Conservation (phyloP, 2,113 vertebrate genomes). For the Cairina moschata region DNA sequence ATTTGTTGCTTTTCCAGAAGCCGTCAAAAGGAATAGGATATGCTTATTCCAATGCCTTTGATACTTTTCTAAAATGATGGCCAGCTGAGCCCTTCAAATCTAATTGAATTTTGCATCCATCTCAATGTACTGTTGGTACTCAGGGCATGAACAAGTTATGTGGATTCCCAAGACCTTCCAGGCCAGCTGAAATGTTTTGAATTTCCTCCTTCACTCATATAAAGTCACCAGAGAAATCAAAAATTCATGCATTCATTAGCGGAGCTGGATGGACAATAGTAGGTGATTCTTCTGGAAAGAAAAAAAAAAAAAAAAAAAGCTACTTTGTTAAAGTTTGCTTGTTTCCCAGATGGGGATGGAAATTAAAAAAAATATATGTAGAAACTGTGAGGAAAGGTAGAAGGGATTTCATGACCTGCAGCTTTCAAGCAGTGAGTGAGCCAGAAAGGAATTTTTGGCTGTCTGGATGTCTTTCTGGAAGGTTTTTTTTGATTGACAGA, state of each 20-base stretch:
- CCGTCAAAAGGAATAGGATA: neutral
- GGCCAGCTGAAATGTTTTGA: slow-evolving; percentile 30
- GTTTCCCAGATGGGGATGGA: neutral
- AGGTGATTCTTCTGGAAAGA: neutral
- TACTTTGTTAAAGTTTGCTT: neutral
- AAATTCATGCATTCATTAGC: neutral
- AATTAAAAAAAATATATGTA: neutral
- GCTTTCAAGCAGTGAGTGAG: neutral
- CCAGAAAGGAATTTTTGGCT: slow-evolving; percentile 2
- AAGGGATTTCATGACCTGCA: neutral
- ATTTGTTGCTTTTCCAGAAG: slow-evolving; percentile 44
- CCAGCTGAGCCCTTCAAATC: slow-evolving; percentile 57
- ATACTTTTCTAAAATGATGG: slow-evolving; percentile 46
- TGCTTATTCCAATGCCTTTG: slow-evolving; percentile 51
- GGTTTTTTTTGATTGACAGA: slow-evolving; percentile 2
- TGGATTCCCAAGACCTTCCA: slow-evolving; percentile 17
- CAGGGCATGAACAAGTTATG: slow-evolving; percentile 7
- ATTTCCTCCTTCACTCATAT: neutral
- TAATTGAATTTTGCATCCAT: slow-evolving; percentile 63
- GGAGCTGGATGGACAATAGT: neutral
- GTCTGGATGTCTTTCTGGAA: neutral
- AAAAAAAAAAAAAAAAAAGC: neutral
- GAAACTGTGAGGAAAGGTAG: neutral
- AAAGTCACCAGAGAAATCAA: neutral
- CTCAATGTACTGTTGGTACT: neutral